Evolutionary conservation across 2,797 vertebrate species (phyloP), one percentile per base, ranked within the genome.

Genomic region (Notolepis coatsorum): DNA sequence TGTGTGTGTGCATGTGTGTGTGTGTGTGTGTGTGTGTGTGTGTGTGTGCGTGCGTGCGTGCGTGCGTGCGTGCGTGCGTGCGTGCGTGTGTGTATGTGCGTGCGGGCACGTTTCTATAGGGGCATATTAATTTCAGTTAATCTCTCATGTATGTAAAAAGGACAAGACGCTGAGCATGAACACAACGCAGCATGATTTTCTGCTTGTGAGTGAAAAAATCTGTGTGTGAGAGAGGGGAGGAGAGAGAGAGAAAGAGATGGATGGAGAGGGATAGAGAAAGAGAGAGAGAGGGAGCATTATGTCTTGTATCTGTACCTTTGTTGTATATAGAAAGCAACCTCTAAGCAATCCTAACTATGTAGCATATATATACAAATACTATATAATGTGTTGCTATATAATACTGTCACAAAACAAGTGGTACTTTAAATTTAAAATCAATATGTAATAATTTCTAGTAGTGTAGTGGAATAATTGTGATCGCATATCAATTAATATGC

Each of bases 91-190:
- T 41, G 52, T 12, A 38, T 28, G 10, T 10, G 30, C 39, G 20
- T 20, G 17, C n/a, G 17, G 35, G 5, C 24, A n/a, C 13, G n/a
- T n/a, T n/a, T n/a, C n/a, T n/a, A n/a, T n/a, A n/a, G n/a, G n/a
- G n/a, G n/a, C n/a, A n/a, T n/a, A n/a, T n/a, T n/a, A n/a, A n/a
- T n/a, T n/a, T n/a, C n/a, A n/a, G n/a, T n/a, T n/a, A n/a, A 56
- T 49, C 18, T n/a, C 65, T 21, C 20, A 23, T 0, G 27, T 24
- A 47, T 62, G 25, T 52, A 17, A 31, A 56, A 63, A 49, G 20
- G 59, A 61, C 52, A 67, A 46, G 31, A 77, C 1, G 2, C 21
- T 35, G 20, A 53, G 61, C 51, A 28, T 17, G n/a, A 59, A 52
- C 0, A 1, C 20, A 24, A 53, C 30, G 37, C 30, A 35, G 38